Evolutionary conservation across 1,140 invertebrate species (phyloP), one percentile per base, ranked within the genome.

Genomic region (Drosophila neocordata): DNA sequence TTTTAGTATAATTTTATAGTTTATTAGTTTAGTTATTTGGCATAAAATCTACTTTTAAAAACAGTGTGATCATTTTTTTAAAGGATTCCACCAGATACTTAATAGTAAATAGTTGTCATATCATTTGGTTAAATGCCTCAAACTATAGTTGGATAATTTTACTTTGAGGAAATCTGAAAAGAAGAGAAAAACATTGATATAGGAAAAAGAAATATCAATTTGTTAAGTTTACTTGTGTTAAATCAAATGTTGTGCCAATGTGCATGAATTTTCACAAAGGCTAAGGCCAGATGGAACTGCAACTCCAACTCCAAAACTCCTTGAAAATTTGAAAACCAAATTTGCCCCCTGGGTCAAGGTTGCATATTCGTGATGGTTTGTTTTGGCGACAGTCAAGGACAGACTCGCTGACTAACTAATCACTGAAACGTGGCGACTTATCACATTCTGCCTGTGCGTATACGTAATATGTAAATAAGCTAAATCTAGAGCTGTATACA

Each of bases 381-480:
- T 37, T 44, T 4, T 1, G 18, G 51, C 34, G 41, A 44, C 63
- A 56, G 75, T 75, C 38, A 18, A 52, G 37, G 58, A 20, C 38
- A 24, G 41, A 24, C 20, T 31, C 12, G 37, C 80, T 69, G 68
- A 79, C 77, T 84, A 85, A 79, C 77, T 84, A 85, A 85, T 84
- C 70, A 73, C 60, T 52, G 38, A 44, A 35, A 20, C 34, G 44
- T 13, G 20, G 57, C 37, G 15, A 12, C 31, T 24, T 60, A 38
- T 55, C 64, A 53, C 27, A 11, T 80, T 41, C 52, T 53, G 69
- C 69, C 73, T 80, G 70, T 85, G 69, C 77, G 69, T 76, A 78
- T 85, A 65, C 77, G 69, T 76, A 78, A 82, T 87, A 85, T 87
- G 81, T 83, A 85, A 87, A 87, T 85, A 70, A 70, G 64, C 64